These are phyloP conservation scores for Coelopa frigida DNA, from an alignment of 1,140 invertebrate genomes.

Conservation along the genomic window DNA sequence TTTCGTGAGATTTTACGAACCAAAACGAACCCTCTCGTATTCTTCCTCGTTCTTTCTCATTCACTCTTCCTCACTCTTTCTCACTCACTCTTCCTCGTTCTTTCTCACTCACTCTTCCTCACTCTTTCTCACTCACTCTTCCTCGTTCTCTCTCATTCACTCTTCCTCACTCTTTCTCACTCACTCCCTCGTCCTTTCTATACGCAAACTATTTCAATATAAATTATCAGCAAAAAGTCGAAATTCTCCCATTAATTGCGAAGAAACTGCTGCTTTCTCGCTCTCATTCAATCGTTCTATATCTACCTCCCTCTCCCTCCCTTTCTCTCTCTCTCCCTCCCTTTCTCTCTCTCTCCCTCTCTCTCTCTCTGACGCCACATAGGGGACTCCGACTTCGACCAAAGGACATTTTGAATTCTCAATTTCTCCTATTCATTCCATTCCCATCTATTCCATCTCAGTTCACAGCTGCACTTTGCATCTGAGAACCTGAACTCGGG, in stretches of 20 bases:
- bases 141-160: neutral
- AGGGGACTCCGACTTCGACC: too few relatives aligned
- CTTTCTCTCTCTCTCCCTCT: neutral
- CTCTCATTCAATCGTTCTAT: neutral
- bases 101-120: neutral
- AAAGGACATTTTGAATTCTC: too few relatives aligned
- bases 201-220: too few relatives aligned
- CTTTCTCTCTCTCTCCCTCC: neutral
- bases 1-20: too few relatives aligned
- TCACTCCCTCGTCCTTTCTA: too few relatives aligned
- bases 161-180: neutral
- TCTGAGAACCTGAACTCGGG: too few relatives aligned
- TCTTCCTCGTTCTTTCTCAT: neutral
- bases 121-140: neutral
- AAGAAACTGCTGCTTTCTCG: too few relatives aligned
- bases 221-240: too few relatives aligned
- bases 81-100: neutral
- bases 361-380: too few relatives aligned
- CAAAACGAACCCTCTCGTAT: too few relatives aligned
- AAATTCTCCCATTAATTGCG: too few relatives aligned
- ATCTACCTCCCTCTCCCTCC: neutral
- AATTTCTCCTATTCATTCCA: neutral
- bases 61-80: neutral
- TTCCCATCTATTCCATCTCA: neutral
- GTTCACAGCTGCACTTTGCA: neutral